Conservation (phyloP, 2,113 vertebrate genomes). For the Arvicanthis niloticus region DNA sequence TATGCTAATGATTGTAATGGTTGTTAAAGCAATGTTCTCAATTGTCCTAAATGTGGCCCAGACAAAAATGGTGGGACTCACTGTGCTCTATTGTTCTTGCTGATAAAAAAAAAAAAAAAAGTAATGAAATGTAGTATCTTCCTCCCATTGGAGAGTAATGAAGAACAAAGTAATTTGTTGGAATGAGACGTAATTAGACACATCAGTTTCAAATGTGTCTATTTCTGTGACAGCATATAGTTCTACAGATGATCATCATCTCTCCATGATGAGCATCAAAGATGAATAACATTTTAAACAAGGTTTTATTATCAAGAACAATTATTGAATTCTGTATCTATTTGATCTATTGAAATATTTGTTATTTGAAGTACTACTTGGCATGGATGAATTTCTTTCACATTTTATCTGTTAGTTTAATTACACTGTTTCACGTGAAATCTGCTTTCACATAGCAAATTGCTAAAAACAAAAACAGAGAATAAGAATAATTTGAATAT, state of each 20-base stretch:
- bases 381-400: background rate
- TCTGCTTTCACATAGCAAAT: background rate
- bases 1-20: conserved; percentile 62
- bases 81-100: conserved; percentile 84
- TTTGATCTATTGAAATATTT: background rate
- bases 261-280: conserved; percentile 75
- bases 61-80: conserved; percentile 83
- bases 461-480: background rate
- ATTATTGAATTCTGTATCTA: background rate
- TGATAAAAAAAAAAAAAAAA: conserved; percentile 86
- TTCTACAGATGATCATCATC: conserved; percentile 82
- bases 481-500: background rate
- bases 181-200: conserved; percentile 91
- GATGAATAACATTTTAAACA: conserved; percentile 44
- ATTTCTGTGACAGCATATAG: conserved; percentile 88
- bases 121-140: conserved; percentile 88
- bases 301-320: conserved; percentile 59
- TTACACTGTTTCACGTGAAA: background rate
- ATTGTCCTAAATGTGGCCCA: conserved; percentile 86
- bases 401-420: background rate
- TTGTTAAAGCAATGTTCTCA: conserved; percentile 85
- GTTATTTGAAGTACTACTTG: background rate
- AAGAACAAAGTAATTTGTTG: conserved; percentile 91
- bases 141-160: conserved; percentile 88
- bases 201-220: conserved; percentile 87